Evolutionary conservation across 2,888 invertebrate genomes (phyloP).

Genomic region (Eupithecia exiguata): DNA sequence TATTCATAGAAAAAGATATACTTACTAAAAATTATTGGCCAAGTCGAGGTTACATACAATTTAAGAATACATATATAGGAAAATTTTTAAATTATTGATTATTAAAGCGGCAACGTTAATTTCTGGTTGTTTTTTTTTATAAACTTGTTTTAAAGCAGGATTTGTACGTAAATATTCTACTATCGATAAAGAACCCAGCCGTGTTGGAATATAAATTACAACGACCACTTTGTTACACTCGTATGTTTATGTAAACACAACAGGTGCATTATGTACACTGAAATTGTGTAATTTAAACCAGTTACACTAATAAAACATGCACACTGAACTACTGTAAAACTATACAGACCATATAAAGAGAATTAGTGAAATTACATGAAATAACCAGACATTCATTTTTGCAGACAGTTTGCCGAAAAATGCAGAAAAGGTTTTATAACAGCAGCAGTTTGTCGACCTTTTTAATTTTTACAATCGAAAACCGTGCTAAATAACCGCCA

Average conservation of each 20-base stretch:
- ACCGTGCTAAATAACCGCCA: slow-evolving; percentile 8
- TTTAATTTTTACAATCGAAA: background rate
- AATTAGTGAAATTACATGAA: slow-evolving; percentile 1
- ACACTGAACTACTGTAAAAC: slow-evolving; percentile 21
- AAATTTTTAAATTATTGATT: background rate
- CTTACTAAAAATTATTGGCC: background rate
- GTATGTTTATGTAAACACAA: slow-evolving; percentile 40
- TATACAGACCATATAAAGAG: slow-evolving; percentile 18
- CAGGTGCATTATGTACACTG: slow-evolving; percentile 36
- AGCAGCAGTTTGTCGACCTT: background rate
- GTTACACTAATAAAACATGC: slow-evolving; percentile 29
- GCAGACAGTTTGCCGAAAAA: background rate
- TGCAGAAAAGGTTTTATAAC: background rate
- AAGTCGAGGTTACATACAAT: background rate
- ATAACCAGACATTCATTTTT: background rate
- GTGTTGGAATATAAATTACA: slow-evolving; percentile 17
- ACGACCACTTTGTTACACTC: slow-evolving; percentile 24
- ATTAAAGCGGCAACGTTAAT: background rate
- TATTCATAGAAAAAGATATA: background rate
- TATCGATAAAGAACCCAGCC: background rate
- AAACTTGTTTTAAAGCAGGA: background rate
- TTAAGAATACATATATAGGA: background rate
- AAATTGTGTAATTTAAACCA: slow-evolving; percentile 40
- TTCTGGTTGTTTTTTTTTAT: background rate
- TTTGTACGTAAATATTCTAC: background rate